Base-by-base conservation (phyloP, 2,113 vertebrate species). In the Paradoxurus hermaphroditus region DNA sequence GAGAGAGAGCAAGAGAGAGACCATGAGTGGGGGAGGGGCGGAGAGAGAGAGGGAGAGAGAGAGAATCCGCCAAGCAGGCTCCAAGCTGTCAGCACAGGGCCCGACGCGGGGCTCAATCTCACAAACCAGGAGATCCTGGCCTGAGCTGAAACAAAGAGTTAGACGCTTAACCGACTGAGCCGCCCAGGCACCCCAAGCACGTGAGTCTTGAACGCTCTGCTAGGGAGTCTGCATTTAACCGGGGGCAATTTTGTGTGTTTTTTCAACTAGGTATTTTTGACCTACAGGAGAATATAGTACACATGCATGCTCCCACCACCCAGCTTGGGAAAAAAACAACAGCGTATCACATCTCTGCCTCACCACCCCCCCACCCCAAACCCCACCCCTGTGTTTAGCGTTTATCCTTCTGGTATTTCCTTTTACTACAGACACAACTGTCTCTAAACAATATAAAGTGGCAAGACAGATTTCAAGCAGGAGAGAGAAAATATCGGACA, bases 361-460 rank as follows among this genome's bases (percentile, higher is more conserved):
- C 77, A 36, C 41, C 29, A n/a, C 7, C 27, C 16, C 31, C 19
- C 12, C 36, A 4, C 1, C 16, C 16, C 7, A 5, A 13, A 7
- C 6, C 13, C 6, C 11, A 4, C 2, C 0, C 16, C 10, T 23
- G 4, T 7, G n/a, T 25, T 53, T 27, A n/a, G 3, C 9, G 31
- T 75, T 77, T 15, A 67, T 31, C 21, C 81, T 87, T 39, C 36
- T 25, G 10, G 34, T n/a, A 27, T 68, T 41, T 78, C 31, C 53
- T 34, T 65, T 83, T 11, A 31, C 27, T 18, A 5, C 41, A n/a
- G 31, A 59, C 6, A 9, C 2, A 44, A 10, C 29, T 41, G 19
- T 68, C 39, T 63, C 81, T 44, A 46, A 84, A 83, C 41, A 41
- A 27, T 5, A 67, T 23, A 9, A 51, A 36, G 53, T 10, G 23